phyloP scores from a whole-genome alignment of 2,797 vertebrate species.

The Anguilla marmorata region DNA sequence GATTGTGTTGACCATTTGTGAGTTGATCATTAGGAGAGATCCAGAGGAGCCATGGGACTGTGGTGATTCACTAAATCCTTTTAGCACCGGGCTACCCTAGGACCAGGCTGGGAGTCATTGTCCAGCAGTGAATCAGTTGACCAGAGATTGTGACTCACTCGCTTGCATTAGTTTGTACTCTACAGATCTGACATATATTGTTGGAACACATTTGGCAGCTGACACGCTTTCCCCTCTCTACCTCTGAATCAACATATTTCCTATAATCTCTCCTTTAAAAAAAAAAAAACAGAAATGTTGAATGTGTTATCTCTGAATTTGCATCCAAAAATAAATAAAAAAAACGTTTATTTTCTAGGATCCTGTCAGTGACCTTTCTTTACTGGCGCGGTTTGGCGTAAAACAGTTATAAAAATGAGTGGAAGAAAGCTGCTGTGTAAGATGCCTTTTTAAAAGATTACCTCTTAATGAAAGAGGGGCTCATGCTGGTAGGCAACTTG shows the following conservation, averaged over 20 bases:
- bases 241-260: background rate
- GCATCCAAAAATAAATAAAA: constrained; percentile 25
- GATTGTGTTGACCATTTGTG: background rate
- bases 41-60: background rate
- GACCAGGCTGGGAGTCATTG: background rate
- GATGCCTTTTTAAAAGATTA: background rate
- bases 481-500: background rate
- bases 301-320: constrained; percentile 6
- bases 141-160: background rate
- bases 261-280: background rate
- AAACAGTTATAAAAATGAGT: background rate
- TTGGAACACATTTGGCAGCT: background rate
- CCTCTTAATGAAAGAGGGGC: background rate
- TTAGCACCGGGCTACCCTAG: background rate
- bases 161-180: background rate
- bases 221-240: background rate
- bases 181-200: background rate
- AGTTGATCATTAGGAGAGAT: background rate
- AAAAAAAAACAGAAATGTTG: background rate
- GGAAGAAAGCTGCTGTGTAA: background rate
- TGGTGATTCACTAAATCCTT: background rate
- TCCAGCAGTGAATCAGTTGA: background rate
- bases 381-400: background rate
- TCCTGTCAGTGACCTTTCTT: background rate
- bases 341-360: constrained; percentile 16